Conservation (phyloP, 2,113 vertebrate species). For the Hydropotes inermis region DNA sequence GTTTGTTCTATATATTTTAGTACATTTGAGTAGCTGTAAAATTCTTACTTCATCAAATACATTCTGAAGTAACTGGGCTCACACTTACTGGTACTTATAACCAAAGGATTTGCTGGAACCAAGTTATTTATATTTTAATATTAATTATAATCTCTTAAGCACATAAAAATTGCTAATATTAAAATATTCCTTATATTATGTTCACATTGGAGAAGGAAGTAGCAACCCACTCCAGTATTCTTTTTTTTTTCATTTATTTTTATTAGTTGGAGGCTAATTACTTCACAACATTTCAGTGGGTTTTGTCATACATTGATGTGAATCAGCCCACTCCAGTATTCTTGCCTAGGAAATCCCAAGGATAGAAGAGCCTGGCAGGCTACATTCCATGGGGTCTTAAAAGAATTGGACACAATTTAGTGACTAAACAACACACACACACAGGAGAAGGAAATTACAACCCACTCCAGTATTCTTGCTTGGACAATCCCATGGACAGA, state of each 20-base stretch:
- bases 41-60: background rate
- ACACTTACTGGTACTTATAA: background rate
- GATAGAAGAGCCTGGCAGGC: background rate
- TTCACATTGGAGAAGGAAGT: background rate
- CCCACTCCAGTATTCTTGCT: background rate
- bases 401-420: background rate
- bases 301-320: too few relatives aligned
- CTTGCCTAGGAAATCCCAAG: background rate
- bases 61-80: background rate
- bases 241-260: background rate
- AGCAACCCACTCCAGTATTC: background rate
- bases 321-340: background rate
- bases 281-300: too few relatives aligned
- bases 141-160: conserved; percentile 22
- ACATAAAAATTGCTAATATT: background rate
- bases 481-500: background rate
- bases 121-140: conserved; percentile 4
- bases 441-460: background rate
- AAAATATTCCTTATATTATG: background rate
- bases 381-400: background rate
- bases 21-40: background rate
- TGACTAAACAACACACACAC: background rate
- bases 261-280: too few relatives aligned
- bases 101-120: background rate
- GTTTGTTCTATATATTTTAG: background rate